Evolutionary conservation across 2,888 invertebrate species (phyloP), one percentile per base, ranked within the genome.

Genomic region (Drosophila acutilabella): DNA sequence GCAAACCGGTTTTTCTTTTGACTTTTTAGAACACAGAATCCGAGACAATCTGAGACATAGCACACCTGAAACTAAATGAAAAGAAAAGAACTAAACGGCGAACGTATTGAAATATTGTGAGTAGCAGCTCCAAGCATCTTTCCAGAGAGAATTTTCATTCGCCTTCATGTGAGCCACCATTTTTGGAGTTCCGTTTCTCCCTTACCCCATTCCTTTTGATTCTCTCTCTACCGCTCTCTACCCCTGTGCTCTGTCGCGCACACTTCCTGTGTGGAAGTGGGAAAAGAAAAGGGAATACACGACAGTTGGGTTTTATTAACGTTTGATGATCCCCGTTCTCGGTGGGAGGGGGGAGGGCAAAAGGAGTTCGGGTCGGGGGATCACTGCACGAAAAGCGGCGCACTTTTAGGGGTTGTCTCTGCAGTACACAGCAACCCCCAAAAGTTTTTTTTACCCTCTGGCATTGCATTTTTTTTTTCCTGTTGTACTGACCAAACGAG

Each of bases 1-100:
- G 11, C 30, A 64, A 89, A 85, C 85, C 85, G 88, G 85, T 85
- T 85, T 85, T 89, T 80, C 89, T 73, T 88, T 89, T 87, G 85
- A 85, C 89, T 89, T 85, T 89, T 85, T 84, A 76, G 66, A 77
- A 84, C 77, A 71, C 40, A 47, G 30, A 52, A 11, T 38, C 38
- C n/a, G 52, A 30, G 30, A 30, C 40, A 53, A 11, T 45, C 26
- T 16, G 26, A 74, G 62, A 78, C 70, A 66, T n/a, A 54, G 50
- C 44, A 33, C 38, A 64, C 38, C 51, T 11, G 30, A 36, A 33
- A 11, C 14, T 23, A 56, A 56, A 65, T 51, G 48, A 60, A 59
- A 71, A 58, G 41, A 58, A 40, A 59, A 42, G 23, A 51, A 57
- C 57, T 60, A 44, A 50, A 58, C 40, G 40, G 13, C 36, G 48